Percentiles rank a stretch among this genome's conserved stretches.
Evolutionary conservation across 2,888 invertebrate genomes (phyloP).

Genomic region (Chalcis sispes): DNA sequence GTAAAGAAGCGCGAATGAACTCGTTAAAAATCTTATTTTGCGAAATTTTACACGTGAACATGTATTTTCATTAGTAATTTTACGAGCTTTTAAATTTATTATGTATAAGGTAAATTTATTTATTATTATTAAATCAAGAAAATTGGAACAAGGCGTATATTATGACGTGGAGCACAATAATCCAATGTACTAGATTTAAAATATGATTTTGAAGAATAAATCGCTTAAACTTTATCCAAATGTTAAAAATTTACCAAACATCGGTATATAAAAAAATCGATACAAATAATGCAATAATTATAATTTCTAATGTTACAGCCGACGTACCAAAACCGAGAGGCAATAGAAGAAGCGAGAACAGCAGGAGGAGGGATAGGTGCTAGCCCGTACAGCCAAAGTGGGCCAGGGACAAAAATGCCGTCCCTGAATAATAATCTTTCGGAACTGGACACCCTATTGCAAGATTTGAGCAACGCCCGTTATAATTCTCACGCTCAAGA

Average conservation of each 20-base stretch:
- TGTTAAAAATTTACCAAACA: neutral
- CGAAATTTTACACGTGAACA: neutral
- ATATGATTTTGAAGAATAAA: too few species aligned
- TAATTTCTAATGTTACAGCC: constrained; percentile 78
- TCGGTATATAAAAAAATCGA: neutral
- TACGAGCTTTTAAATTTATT: too few species aligned
- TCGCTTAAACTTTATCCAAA: too few species aligned
- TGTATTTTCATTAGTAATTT: too few species aligned
- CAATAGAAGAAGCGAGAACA: constrained; percentile 77
- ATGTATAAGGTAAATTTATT: too few species aligned
- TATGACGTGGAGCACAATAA: too few species aligned
- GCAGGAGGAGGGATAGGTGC: constrained; percentile 67
- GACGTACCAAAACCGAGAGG: constrained; percentile 81
- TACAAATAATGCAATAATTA: too few species aligned
- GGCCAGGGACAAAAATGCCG: constrained; percentile 74
- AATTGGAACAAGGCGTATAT: too few species aligned
- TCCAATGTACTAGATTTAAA: too few species aligned
- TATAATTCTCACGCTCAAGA: constrained; percentile 77
- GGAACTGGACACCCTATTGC: constrained; percentile 92
- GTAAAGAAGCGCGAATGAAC: constrained; percentile 22
- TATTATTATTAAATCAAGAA: too few species aligned
- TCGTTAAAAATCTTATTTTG: constrained; percentile 39
- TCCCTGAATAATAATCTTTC: constrained; percentile 86
- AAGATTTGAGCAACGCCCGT: constrained; percentile 91
- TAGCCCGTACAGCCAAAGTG: constrained; percentile 62